Evolutionary conservation across 2,888 invertebrate species (phyloP), one percentile per base, ranked within the genome.

Genomic region (Theodoxus fluviatilis): DNA sequence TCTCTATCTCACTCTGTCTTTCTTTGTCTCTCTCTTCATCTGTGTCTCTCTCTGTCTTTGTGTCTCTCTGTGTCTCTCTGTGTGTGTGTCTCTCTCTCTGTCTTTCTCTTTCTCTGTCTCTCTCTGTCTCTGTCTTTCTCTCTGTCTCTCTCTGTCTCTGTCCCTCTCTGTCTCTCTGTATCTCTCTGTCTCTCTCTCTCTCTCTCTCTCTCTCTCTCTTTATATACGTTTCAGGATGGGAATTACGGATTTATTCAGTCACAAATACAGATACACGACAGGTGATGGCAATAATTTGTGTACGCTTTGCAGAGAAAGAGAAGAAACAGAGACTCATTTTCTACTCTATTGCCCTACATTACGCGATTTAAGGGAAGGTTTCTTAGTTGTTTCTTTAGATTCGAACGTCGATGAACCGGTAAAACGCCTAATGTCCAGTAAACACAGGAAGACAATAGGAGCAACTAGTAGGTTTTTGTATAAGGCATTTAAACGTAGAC

Each of bases 11-110:
- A 28, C 22, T 38, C 28, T 49, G 3, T 57, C 18, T 31, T 47
- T 37, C 37, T 37, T 31, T 31, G 25, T 35, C 9, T 55, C 37
- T 38, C 37, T 64, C 25, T 28, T 40, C 40, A 37, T 65, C 35
- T 65, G 28, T 65, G 15, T 40, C 35, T 40, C 35, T 40, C 35
- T 22, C 3, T 65, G 28, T 40, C 1, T 22, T 28, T 40, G 15
- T 22, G 28, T 3, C 15, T 40, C 35, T 4, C 35, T 65, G 28
- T 38, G 22, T 67, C 37, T 63, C 38, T 52, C 38, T 55, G 15
- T 65, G 43, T 59, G 28, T 69, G 37, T 65, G 35, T 61, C 40
- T 69, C 49, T 65, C 57, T 64, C 38, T 57, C 43, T 47, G 22
- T 57, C 35, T 57, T 28, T 65, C 28, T 57, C 35, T 33, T 33